Percentiles rank a stretch among this genome's conserved stretches.
Evolutionary conservation across 2,113 vertebrate species (phyloP).

Genomic region (Acanthisitta chloris): DNA sequence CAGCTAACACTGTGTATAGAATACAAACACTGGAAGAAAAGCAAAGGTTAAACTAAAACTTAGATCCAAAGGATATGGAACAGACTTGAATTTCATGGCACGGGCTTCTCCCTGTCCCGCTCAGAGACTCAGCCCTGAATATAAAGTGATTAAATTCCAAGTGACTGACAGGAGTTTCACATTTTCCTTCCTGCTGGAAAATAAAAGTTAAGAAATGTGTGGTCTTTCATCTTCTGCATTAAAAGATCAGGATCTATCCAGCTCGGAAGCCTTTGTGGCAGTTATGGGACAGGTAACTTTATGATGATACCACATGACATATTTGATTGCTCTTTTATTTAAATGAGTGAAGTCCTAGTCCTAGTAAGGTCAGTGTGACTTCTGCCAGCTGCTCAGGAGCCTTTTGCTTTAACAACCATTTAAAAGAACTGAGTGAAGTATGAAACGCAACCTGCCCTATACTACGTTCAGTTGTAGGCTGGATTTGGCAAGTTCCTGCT

Average conservation of each 20-base stretch:
- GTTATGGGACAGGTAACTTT: neutral
- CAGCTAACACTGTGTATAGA: neutral
- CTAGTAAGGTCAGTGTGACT: neutral
- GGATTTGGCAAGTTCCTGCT: neutral
- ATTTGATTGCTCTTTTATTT: neutral
- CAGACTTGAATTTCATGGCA: neutral
- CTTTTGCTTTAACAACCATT: neutral
- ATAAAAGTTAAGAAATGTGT: neutral
- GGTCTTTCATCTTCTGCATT: neutral
- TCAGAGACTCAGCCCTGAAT: neutral
- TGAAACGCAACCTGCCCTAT: accelerated
- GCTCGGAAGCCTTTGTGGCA: neutral
- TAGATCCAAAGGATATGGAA: neutral
- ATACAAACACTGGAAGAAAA: neutral
- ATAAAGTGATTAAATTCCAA: neutral
- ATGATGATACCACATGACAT: neutral
- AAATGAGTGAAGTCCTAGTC: neutral
- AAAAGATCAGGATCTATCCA: neutral
- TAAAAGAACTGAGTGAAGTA: neutral
- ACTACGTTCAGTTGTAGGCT: accelerated
- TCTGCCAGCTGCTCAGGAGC: neutral
- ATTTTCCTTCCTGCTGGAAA: neutral
- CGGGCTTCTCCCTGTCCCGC: neutral
- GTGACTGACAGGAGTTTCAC: neutral
- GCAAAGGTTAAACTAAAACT: neutral